phyloP scores from a whole-genome alignment of 1,140 invertebrate species.

The Dinothrombium tinctorium region DNA sequence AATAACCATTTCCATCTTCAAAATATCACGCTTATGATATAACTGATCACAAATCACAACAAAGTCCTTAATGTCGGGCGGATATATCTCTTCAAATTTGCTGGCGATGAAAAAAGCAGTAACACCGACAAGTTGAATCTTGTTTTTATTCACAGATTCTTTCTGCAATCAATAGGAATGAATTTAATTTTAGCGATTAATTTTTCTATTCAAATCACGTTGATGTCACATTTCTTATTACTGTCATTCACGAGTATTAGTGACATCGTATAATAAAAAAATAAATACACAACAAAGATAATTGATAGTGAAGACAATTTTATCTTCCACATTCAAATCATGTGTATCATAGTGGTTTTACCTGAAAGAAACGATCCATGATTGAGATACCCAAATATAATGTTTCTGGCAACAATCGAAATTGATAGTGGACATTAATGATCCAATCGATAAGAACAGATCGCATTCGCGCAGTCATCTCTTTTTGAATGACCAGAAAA shows the following conservation, averaged over 20 bases:
- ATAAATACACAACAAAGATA: too few species aligned
- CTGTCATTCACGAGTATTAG: too few species aligned
- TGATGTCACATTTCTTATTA: too few species aligned
- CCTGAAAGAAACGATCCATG: slow-evolving; percentile 73
- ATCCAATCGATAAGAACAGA: slow-evolving; percentile 75
- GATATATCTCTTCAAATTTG: slow-evolving; percentile 95
- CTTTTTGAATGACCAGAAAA: slow-evolving; percentile 15
- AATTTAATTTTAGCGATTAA: too few species aligned
- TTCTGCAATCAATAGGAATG: too few species aligned
- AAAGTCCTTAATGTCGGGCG: slow-evolving; percentile 71
- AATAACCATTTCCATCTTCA: slow-evolving; percentile 17
- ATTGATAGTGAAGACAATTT: too few species aligned
- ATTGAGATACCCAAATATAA: slow-evolving; percentile 66
- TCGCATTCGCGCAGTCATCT: slow-evolving; percentile 61
- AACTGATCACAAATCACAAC: slow-evolving; percentile 8
- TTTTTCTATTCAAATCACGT: too few species aligned
- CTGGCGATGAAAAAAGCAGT: slow-evolving; percentile 83
- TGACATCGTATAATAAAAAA: too few species aligned
- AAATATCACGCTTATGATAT: slow-evolving; percentile 11
- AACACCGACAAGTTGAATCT: slow-evolving; percentile 69
- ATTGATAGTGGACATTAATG: slow-evolving; percentile 69
- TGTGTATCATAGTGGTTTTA: too few species aligned
- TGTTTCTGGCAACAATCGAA: slow-evolving; percentile 66
- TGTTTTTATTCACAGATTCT: slow-evolving; percentile 32
- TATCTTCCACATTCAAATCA: too few species aligned